Evolutionary conservation across 2,113 vertebrate species (phyloP).

Genomic region (Macaca mulatta): DNA sequence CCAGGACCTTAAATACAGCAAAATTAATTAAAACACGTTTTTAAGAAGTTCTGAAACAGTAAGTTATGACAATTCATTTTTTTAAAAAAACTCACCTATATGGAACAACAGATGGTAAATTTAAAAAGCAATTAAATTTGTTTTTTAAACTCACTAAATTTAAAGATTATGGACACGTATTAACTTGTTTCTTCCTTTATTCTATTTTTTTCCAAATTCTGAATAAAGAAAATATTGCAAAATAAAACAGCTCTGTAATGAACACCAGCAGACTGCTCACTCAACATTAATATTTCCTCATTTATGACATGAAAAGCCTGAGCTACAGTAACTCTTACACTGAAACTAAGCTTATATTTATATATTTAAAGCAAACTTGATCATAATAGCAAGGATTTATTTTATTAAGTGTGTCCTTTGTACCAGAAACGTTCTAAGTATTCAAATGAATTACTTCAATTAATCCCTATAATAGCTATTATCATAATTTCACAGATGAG

Average conservation of each 20-base stretch:
- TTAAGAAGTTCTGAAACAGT: neutral
- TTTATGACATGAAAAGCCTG: neutral
- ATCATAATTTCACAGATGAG: neutral
- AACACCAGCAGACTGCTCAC: neutral
- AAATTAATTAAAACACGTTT: conserved; percentile 46
- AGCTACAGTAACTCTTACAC: neutral
- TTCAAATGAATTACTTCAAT: neutral
- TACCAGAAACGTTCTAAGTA: neutral
- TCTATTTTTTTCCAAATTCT: neutral
- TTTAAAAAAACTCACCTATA: neutral
- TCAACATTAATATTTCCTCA: neutral
- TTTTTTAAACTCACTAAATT: neutral
- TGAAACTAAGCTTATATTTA: neutral
- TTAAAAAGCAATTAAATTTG: neutral
- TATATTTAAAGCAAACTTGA: neutral
- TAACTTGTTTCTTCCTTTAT: neutral
- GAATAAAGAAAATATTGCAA: neutral
- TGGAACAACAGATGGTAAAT: conserved; percentile 35
- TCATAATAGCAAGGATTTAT: neutral
- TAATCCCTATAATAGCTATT: neutral
- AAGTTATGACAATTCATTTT: neutral
- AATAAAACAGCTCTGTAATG: neutral
- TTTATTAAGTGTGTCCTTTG: neutral
- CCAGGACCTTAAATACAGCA: neutral
- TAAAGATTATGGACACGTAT: neutral